Evolutionary conservation across 2,888 invertebrate genomes (phyloP), one percentile per base, ranked within the genome.

Genomic region (Cactoblastis cactorum): DNA sequence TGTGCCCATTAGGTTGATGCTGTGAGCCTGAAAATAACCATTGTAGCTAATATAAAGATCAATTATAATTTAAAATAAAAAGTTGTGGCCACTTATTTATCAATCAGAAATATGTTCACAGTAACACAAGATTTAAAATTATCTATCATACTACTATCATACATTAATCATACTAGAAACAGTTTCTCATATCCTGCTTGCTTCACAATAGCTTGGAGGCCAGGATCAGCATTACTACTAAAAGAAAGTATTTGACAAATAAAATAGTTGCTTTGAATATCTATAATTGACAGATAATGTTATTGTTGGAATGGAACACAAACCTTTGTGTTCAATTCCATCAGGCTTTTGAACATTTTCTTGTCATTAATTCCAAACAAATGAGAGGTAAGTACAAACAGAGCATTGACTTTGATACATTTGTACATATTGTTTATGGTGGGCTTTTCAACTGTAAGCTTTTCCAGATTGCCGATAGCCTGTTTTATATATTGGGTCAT

Each of bases 271-370:
- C n/a, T n/a, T n/a, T n/a, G n/a, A n/a, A n/a, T n/a, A n/a, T n/a
- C n/a, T n/a, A n/a, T n/a, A n/a, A n/a, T n/a, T n/a, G n/a, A n/a
- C n/a, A n/a, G n/a, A n/a, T n/a, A n/a, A n/a, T n/a, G n/a, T n/a
- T n/a, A n/a, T n/a, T n/a, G n/a, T n/a, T n/a, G n/a, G n/a, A n/a
- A n/a, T n/a, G n/a, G n/a, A n/a, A n/a, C n/a, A 52, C 59, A 65
- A 71, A 94, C 94, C 91, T 95, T 96, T 71, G 92, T 93, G 76
- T 96, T 94, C 3, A 94, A 76, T 62, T 97, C 97, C 63, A 94
- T 87, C 22, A 97, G 74, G 48, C 91, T 86, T 76, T 93, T 94
- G 49, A 95, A 92, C 39, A 93, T 76, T 77, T 95, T 96, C 69
- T 93, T 95, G 75, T 97, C 96, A 62, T 91, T 90, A 62, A 91